These are phyloP conservation scores for Calameuta filiformis DNA, from an alignment of 2,888 invertebrate genomes.

Conservation along the genomic window DNA sequence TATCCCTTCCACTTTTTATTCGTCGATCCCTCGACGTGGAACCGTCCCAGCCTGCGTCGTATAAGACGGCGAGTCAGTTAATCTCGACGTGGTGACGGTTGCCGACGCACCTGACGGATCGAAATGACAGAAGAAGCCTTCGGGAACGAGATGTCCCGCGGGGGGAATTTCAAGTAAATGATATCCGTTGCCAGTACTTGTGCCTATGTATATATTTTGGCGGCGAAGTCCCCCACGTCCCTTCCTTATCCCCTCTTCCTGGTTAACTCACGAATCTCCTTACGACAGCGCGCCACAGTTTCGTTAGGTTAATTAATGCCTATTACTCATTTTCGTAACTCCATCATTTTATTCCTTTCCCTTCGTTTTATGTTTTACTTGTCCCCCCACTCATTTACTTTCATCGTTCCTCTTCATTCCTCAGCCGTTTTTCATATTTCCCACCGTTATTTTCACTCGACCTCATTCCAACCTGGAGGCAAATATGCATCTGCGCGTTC, in stretches of 20 bases:
- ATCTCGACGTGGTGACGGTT: slow-evolving; percentile 18
- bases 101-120: slow-evolving; percentile 12
- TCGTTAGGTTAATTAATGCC: slow-evolving; percentile 17
- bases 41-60: slow-evolving; percentile 10
- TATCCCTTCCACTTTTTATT: too few species aligned
- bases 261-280: not conserved
- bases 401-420: not conserved
- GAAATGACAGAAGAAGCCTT: slow-evolving; percentile 18
- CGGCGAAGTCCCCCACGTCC: not conserved
- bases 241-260: too few species aligned
- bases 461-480: not conserved
- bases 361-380: too few species aligned
- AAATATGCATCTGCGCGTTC: too few species aligned
- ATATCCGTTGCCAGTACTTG: too few species aligned
- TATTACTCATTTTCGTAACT: slow-evolving; percentile 14
- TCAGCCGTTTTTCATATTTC: too few species aligned
- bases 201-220: too few species aligned
- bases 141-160: too few species aligned
- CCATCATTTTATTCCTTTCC: not conserved
- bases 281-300: slow-evolving; percentile 9
- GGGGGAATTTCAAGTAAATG: not conserved
- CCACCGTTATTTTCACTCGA: not conserved
- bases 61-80: slow-evolving; percentile 16
- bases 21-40: too few species aligned
- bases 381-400: not conserved